Base-by-base conservation (phyloP, 2,888 invertebrate genomes). In the Agrochola lota region DNA sequence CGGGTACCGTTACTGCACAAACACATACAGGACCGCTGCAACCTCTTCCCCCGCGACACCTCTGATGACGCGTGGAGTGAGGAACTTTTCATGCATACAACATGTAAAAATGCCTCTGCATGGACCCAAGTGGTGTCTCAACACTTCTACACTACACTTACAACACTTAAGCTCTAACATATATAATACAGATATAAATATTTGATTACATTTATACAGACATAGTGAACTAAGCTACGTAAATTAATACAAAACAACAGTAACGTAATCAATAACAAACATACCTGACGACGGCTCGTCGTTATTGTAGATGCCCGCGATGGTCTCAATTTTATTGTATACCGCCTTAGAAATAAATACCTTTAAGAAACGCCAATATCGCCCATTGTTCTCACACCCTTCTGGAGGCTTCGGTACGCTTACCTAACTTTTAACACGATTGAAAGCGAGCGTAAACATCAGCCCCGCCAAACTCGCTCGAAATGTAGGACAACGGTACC, bases 81-180 rank as follows among this genome's bases (percentile, higher is more conserved):
- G n/a, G 17, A 46, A 74, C 20, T 57, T 60, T 55, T 55, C 81
- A 79, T 80, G 59, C 81, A 74, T 46, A 59, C 30, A 67, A 81
- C 66, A 46, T n/a, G n/a, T 66, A 55, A 59, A 43, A 55, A 72
- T 55, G 23, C n/a, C 2, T 15, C 15, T 46, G 26, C 26, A 40
- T 46, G 17, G 46, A 60, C 80, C 35, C 46, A 55, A 55, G 35
- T 66, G 30, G 30, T 40, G 20, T 80, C 17, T 46, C 26, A 67
- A 80, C 46, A 59, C 30, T 72, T 60, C 73, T 66, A 73, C 52
- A 71, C 71, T 63, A 71, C 63, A 63, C 26, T 66, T 57, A 66
- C 23, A 60, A 62, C 66, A 80, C 26, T 55, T 30, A 74, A 49
- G 46, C 66, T 55, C 55, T 67, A 74, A 67, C 26, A 60, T 52